A percentile compares a stretch with the other conserved stretches of the same genome.
These are phyloP conservation scores for Cyrtonyx montezumae DNA, from an alignment of 2,113 vertebrate genomes.

Conservation along the genomic window DNA sequence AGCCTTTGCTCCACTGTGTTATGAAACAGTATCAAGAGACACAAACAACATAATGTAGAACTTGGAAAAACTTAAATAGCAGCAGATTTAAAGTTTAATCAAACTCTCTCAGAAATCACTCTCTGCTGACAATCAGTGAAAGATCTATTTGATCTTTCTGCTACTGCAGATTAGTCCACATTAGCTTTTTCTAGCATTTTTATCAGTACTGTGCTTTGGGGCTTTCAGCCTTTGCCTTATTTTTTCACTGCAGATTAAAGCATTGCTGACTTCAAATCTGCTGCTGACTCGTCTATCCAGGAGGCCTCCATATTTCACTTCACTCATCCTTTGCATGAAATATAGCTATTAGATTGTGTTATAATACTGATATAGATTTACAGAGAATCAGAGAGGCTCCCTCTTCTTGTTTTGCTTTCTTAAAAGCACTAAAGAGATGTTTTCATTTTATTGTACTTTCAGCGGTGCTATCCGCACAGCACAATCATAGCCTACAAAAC, in stretches of 20 bases:
- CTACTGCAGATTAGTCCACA: not conserved
- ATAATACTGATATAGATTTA: not conserved
- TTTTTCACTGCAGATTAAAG: not conserved
- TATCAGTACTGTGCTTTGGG: not conserved
- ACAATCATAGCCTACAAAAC: not conserved
- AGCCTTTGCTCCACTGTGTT: not conserved
- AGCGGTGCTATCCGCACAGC: not conserved
- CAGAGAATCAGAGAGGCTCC: not conserved
- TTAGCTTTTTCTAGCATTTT: not conserved
- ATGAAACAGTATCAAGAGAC: not conserved
- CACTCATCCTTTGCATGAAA: not conserved
- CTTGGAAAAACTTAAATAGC: not conserved
- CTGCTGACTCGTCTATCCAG: not conserved
- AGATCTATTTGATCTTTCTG: conserved; percentile 6
- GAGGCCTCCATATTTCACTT: not conserved
- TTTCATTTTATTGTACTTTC: not conserved
- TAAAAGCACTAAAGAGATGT: not conserved
- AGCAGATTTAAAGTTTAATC: conserved; percentile 41
- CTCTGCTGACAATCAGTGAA: not conserved
- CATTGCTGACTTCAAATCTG: not conserved
- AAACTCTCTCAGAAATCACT: conserved; percentile 8
- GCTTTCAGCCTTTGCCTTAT: not conserved
- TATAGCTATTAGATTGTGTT: not conserved
- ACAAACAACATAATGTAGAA: not conserved
- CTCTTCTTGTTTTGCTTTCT: not conserved